Conservation (phyloP, 2,888 invertebrate genomes). For the Nowickia ferox region DNA sequence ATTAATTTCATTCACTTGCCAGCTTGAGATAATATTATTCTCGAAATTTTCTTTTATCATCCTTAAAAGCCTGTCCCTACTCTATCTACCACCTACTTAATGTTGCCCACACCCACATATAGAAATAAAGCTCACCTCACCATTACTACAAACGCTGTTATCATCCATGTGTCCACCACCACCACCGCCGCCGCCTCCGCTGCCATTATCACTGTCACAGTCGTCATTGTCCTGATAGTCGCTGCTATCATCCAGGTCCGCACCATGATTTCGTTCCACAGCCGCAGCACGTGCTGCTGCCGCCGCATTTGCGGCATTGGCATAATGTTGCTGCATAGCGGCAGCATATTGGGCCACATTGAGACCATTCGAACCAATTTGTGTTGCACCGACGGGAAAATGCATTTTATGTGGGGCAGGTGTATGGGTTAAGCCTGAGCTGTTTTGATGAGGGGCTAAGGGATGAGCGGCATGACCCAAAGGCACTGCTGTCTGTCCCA, state of each 20-base stretch:
- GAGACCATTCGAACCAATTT: constrained; percentile 78
- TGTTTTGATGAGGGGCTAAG: constrained; percentile 53
- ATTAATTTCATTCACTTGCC: too few relatives aligned
- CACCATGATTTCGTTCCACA: constrained; percentile 76
- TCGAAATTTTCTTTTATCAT: too few relatives aligned
- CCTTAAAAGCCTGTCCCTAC: background rate
- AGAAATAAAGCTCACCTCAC: constrained; percentile 82
- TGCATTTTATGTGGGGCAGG: constrained; percentile 77
- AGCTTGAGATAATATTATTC: too few relatives aligned
- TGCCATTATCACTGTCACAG: constrained; percentile 80
- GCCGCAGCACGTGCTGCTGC: constrained; percentile 78
- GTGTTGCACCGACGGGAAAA: constrained; percentile 77
- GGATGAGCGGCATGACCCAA: constrained; percentile 56
- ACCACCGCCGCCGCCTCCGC: constrained; percentile 74
- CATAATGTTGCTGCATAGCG: constrained; percentile 81
- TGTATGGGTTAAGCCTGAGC: constrained; percentile 32
- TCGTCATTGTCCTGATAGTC: constrained; percentile 81
- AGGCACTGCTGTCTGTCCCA: constrained; percentile 52
- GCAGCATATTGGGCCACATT: constrained; percentile 81
- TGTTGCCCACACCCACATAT: constrained; percentile 71
- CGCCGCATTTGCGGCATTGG: constrained; percentile 78
- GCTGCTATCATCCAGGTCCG: constrained; percentile 80
- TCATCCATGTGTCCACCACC: constrained; percentile 79
- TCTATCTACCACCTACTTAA: background rate
- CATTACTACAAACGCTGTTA: constrained; percentile 83